phyloP scores from a whole-genome alignment of 1,140 invertebrate species.

The Aradophagus sp. region DNA sequence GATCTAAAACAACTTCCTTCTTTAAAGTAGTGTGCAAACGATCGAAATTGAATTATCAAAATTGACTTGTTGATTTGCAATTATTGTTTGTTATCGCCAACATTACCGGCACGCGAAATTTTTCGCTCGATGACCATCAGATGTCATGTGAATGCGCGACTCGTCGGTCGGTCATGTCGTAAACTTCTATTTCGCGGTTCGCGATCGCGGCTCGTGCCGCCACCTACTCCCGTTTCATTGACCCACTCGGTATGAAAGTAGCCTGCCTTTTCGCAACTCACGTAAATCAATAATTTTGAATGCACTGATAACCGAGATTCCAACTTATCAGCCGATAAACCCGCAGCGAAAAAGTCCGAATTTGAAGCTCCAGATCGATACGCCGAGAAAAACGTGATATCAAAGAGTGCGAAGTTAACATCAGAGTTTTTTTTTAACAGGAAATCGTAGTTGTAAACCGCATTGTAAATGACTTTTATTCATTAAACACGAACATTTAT shows the following conservation, averaged over 20 bases:
- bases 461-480: too few relatives aligned
- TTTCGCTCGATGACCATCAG: conserved; percentile 36
- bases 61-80: too few relatives aligned
- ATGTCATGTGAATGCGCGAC: conserved; percentile 55
- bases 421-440: too few relatives aligned
- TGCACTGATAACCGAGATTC: conserved; percentile 21
- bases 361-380: too few relatives aligned
- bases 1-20: too few relatives aligned
- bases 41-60: too few relatives aligned
- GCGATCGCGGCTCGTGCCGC: conserved; percentile 61
- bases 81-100: neutral
- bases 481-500: too few relatives aligned
- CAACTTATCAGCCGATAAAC: conserved; percentile 32
- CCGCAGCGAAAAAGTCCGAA: conserved; percentile 1
- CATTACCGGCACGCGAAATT: neutral
- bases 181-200: conserved; percentile 38
- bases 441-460: too few relatives aligned
- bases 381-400: too few relatives aligned
- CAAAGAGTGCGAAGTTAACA: too few relatives aligned
- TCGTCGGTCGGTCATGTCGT: conserved; percentile 50
- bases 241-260: conserved; percentile 68
- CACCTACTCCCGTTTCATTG: conserved; percentile 61
- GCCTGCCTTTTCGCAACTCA: conserved; percentile 60
- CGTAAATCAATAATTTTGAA: conserved; percentile 38
- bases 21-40: too few relatives aligned